Evolutionary conservation across 2,888 invertebrate genomes (phyloP), one percentile per base, ranked within the genome.

Genomic region (Thera britannica): DNA sequence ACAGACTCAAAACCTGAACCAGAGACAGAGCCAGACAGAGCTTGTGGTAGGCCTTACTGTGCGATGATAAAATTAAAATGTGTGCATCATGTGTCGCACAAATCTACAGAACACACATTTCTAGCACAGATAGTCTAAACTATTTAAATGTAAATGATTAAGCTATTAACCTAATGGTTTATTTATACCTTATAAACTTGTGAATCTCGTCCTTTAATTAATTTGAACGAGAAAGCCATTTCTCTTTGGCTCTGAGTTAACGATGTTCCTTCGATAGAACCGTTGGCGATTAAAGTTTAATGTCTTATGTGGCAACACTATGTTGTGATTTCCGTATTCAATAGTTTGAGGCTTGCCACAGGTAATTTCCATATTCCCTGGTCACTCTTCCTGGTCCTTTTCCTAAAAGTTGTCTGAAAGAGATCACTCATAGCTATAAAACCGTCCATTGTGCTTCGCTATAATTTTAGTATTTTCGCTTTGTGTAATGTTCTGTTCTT

Each of bases 171-270:
- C 54, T 67, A 67, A 71, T 71, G 57, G 67, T 62, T 71, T 67
- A 71, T 71, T 67, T 65, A 71, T 62, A 65, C 61, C 44, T 58
- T 64, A 70, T 72, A 64, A 72, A 69, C 67, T 62, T 73, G 67
- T 73, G 68, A 70, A 62, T 65, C 60, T 46, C 63, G 68, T 70
- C 73, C 62, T 72, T 69, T 72, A 75, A 72, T 70, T 73, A 69
- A 70, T 72, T 72, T 65, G 67, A 66, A 66, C 70, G 69, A 68
- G 66, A 70, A 65, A 72, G 68, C 66, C 71, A 75, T 73, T 73
- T 73, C 73, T 72, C 72, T 73, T 65, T 58, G 48, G 65, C 41
- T 62, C 64, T 56, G 56, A 73, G 70, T 75, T 73, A 70, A 75
- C 68, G 68, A 65, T 65, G 69, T 66, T 70, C 64, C 65, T 71